Evolutionary conservation across 2,888 invertebrate species (phyloP).

Genomic region (Malthinus seriepunctatus): DNA sequence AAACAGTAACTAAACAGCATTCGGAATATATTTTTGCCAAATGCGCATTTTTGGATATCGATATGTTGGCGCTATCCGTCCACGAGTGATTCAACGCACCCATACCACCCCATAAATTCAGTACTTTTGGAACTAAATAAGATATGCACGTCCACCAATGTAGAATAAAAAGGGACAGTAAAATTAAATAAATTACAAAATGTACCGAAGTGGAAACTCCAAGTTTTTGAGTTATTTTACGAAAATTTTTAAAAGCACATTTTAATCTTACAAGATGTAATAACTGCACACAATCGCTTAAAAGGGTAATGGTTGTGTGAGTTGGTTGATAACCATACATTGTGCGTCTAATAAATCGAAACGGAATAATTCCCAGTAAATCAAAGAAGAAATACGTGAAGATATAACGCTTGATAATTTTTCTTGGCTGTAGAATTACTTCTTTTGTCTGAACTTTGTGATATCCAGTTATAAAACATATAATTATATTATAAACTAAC

Average conservation of each 20-base stretch:
- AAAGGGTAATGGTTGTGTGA: too few relatives aligned
- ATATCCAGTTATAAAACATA: constrained; percentile 49
- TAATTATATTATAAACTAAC: constrained; percentile 39
- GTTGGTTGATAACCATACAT: too few relatives aligned
- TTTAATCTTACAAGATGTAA: constrained; percentile 17
- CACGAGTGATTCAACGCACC: constrained; percentile 29
- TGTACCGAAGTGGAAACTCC: constrained; percentile 2
- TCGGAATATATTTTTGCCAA: constrained; percentile 16
- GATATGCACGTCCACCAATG: constrained; percentile 35
- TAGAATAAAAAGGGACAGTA: constrained; percentile 22
- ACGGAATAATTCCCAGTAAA: constrained; percentile 27
- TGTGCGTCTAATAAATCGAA: too few relatives aligned
- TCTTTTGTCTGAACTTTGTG: constrained; percentile 30
- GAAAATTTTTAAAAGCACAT: constrained; percentile 15
- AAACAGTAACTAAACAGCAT: constrained; percentile 35
- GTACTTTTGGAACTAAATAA: constrained; percentile 26
- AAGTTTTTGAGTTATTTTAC: constrained; percentile 10
- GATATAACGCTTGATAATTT: constrained; percentile 27
- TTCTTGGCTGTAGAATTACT: constrained; percentile 27
- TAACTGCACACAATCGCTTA: constrained; percentile 2
- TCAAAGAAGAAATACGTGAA: constrained; percentile 32
- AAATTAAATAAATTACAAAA: constrained; percentile 15
- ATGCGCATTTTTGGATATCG: constrained; percentile 10
- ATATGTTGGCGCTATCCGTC: constrained; percentile 16
- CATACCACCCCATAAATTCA: background rate